Percentiles rank a stretch among this genome's conserved stretches.
These are phyloP conservation scores for Tetragonula carbonaria DNA, from an alignment of 2,888 invertebrate species.

Conservation along the genomic window DNA sequence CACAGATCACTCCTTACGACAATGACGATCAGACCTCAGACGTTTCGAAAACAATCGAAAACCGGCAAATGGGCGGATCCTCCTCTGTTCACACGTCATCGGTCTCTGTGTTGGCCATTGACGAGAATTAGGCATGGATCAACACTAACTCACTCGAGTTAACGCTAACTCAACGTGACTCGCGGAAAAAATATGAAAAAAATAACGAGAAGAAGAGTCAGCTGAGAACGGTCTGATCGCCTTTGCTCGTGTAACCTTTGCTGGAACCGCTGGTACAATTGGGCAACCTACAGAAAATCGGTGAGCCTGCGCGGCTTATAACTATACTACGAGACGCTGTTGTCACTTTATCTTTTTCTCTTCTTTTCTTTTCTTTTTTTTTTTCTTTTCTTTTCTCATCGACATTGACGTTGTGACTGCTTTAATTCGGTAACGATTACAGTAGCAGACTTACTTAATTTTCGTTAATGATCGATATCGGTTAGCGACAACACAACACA, in stretches of 20 bases:
- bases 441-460: constrained; percentile 69
- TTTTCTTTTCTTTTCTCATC: neutral
- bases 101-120: neutral
- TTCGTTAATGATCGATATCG: neutral
- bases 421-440: constrained; percentile 44
- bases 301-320: constrained; percentile 3
- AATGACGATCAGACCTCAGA: constrained; percentile 71
- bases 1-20: constrained; percentile 82
- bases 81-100: neutral
- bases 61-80: neutral
- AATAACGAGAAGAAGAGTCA: neutral
- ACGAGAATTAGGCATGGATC: neutral
- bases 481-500: constrained; percentile 1
- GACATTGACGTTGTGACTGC: constrained; percentile 26
- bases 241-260: constrained; percentile 47
- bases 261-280: constrained; percentile 18
- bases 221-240: constrained; percentile 56
- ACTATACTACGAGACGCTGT: neutral
- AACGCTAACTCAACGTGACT: neutral
- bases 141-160: neutral
- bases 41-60: constrained; percentile 5
- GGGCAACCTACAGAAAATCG: constrained; percentile 3
- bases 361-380: no score
- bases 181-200: neutral
- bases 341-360: neutral